Evolutionary conservation across 2,888 invertebrate species (phyloP).

Genomic region (Drosophila formosana): DNA sequence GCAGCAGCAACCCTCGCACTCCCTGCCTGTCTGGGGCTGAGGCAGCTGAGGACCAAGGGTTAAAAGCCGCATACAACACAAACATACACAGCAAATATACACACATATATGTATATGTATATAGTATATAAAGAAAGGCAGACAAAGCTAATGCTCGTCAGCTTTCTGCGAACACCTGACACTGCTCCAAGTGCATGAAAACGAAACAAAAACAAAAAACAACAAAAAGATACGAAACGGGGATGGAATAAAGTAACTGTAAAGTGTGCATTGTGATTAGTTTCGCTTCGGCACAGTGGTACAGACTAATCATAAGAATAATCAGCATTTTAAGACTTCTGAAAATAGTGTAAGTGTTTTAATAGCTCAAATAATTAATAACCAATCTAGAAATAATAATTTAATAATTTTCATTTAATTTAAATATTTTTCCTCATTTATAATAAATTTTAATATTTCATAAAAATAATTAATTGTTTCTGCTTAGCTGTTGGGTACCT

Average conservation of each 20-base stretch:
- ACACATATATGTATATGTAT: slow-evolving; percentile 7
- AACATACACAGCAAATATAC: slow-evolving; percentile 8
- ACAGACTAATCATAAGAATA: neutral
- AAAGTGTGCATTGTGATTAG: slow-evolving; percentile 33
- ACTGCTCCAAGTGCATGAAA: slow-evolving; percentile 23
- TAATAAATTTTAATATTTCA: too few species aligned
- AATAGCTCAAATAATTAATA: too few species aligned
- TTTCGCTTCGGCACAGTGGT: slow-evolving; percentile 26
- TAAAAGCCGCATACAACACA: slow-evolving; percentile 50
- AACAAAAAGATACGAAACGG: neutral
- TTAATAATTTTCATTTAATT: too few species aligned
- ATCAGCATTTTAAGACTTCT: too few species aligned
- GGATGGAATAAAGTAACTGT: slow-evolving; percentile 36
- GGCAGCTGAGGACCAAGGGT: slow-evolving; percentile 51
- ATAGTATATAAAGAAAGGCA: slow-evolving; percentile 32
- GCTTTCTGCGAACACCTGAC: slow-evolving; percentile 53
- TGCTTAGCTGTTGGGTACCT: too few species aligned
- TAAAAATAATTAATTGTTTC: too few species aligned
- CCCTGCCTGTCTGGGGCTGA: neutral
- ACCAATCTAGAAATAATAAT: too few species aligned
- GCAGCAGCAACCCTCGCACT: slow-evolving; percentile 59
- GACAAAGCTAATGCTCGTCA: slow-evolving; percentile 53
- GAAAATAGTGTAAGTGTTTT: too few species aligned
- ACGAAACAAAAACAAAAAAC: neutral
- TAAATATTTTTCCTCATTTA: too few species aligned